Evolutionary conservation across 2,797 vertebrate species (phyloP).

Genomic region (Tiaroga cobitis): DNA sequence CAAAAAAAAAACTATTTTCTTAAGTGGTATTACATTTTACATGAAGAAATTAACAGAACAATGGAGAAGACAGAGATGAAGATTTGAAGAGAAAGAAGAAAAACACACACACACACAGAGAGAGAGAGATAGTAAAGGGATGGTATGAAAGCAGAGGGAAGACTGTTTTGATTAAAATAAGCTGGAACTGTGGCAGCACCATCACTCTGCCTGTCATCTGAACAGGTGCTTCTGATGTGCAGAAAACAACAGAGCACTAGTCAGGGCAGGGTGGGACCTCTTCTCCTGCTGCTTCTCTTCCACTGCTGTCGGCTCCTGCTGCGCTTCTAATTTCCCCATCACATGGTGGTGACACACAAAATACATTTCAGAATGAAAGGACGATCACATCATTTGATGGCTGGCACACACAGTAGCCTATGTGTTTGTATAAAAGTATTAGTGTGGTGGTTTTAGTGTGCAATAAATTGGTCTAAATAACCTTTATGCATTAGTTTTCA

Average conservation of each 20-base stretch:
- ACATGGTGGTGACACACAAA: background rate
- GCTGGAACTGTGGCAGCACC: conserved; percentile 12
- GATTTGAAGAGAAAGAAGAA: background rate
- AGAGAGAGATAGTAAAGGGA: background rate
- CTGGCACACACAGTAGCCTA: background rate
- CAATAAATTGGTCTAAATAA: background rate
- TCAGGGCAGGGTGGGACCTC: conserved; percentile 13
- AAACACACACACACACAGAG: background rate
- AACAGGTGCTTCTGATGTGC: conserved; percentile 47
- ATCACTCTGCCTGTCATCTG: conserved; percentile 34
- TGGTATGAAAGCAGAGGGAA: background rate
- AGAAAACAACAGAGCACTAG: conserved; percentile 26
- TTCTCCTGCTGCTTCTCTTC: conserved; percentile 17
- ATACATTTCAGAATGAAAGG: background rate
- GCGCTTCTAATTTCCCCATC: background rate
- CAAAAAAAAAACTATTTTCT: background rate
- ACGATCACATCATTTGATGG: background rate
- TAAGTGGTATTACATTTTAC: background rate
- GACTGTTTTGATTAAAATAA: conserved; percentile 46
- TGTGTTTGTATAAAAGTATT: background rate
- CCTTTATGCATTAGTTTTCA: background rate
- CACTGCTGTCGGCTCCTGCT: conserved; percentile 31
- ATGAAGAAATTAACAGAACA: background rate
- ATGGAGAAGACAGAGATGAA: background rate
- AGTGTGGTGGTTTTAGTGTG: background rate